Evolutionary conservation across 2,797 vertebrate genomes (phyloP), one percentile per base, ranked within the genome.

Genomic region (Bradypodion ventrale): DNA sequence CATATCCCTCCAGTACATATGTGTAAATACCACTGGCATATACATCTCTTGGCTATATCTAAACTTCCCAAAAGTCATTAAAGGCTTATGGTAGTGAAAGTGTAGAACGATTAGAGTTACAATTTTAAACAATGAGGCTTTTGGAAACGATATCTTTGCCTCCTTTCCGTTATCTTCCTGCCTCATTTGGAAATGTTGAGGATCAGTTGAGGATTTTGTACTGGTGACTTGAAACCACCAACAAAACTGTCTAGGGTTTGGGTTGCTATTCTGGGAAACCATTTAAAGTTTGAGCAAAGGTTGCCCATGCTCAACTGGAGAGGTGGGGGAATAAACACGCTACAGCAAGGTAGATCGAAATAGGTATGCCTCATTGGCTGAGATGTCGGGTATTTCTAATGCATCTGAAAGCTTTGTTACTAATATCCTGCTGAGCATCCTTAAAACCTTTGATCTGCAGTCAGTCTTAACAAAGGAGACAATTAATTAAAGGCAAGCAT

Each of bases 381-480:
- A 92, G 91, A 92, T 93, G 91, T 90, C 87, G 90, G 92, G 90
- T 89, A 94, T 91, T 94, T 90, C 91, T 95, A 94, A 94, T 91
- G 88, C 89, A 69, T 78, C 83, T 89, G 84, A 93, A 88, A 86
- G 89, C 89, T 94, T 95, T 92, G 92, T 93, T 94, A 87, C 89
- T 87, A 90, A 94, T 92, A 92, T 91, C 90, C 90, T 93, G 89
- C 87, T 93, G 93, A 95, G 93, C 91, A 91, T 93, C 82, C 90
- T 89, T 92, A 95, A 85, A 96, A 94, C 90, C 92, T 95, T 95
- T 95, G 94, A 95, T 95, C 95, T 95, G 92, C 91, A 94, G 93
- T 87, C 63, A 68, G 86, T 93, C 88, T 94, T 94, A 95, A 94
- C 93, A 93, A 95, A 95, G 93, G 94, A 94, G 93, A 94, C 94